A percentile compares a stretch with the other conserved stretches of the same genome.
Conservation (phyloP, 1,140 invertebrate genomes). For the Drosophila busckii region DNA sequence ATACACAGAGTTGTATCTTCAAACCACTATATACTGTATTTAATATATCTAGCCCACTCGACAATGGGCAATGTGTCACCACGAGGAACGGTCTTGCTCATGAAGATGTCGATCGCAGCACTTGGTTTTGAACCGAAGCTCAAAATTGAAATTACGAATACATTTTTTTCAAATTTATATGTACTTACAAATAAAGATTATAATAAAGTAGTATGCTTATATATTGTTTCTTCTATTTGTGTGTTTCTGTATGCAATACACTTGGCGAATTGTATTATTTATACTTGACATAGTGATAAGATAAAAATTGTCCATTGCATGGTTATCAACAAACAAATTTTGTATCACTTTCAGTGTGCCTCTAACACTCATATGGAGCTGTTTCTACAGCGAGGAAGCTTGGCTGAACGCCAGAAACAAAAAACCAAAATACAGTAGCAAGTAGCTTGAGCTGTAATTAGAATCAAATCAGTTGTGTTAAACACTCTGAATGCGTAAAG, state of each 20-base stretch:
- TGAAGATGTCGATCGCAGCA: conserved; percentile 30
- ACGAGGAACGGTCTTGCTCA: conserved; percentile 7
- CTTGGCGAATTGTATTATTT: conserved; percentile 21
- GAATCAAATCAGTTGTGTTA: conserved; percentile 56
- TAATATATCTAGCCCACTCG: conserved; percentile 30
- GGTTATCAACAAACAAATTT: conserved; percentile 21
- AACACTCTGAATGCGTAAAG: conserved; percentile 25
- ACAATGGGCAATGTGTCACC: background rate
- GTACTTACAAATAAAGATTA: background rate
- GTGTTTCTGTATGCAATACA: conserved; percentile 13
- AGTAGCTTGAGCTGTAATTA: conserved; percentile 13
- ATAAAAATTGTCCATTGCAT: conserved; percentile 43
- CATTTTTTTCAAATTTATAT: background rate
- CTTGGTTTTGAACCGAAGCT: conserved; percentile 32
- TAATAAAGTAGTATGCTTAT: too few relatives aligned
- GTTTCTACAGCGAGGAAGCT: conserved; percentile 11
- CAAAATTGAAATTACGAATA: background rate
- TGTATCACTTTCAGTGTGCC: conserved; percentile 58
- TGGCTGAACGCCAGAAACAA: conserved; percentile 22
- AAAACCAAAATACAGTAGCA: too few relatives aligned
- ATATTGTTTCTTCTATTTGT: too few relatives aligned
- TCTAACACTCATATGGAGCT: conserved; percentile 29
- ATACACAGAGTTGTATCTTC: conserved; percentile 10
- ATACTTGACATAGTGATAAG: conserved; percentile 49
- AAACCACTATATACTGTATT: conserved; percentile 58